Percentiles rank a stretch among this genome's conserved stretches.
These are phyloP conservation scores for Lepidurus arcticus DNA, from an alignment of 1,140 invertebrate species.

Conservation along the genomic window DNA sequence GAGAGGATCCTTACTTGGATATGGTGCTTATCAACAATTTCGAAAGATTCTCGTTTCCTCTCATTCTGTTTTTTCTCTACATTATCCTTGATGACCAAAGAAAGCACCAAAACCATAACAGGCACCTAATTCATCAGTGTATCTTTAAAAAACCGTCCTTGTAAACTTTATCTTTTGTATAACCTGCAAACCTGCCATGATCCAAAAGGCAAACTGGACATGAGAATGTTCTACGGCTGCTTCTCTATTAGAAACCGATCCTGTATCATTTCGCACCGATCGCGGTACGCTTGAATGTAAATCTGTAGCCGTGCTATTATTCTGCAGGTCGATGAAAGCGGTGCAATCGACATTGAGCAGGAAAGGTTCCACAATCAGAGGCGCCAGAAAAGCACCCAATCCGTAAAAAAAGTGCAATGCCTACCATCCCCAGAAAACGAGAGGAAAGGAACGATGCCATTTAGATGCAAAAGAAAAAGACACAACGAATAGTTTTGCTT, in stretches of 20 bases:
- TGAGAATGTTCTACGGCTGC: conserved; percentile 37
- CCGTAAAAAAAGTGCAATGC: conserved; percentile 53
- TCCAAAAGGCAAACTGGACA: conserved; percentile 49
- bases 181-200: conserved; percentile 49
- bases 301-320: conserved; percentile 38
- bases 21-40: conserved; percentile 31
- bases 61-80: conserved; percentile 29
- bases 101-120: conserved; percentile 22
- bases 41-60: conserved; percentile 28
- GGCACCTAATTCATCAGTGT: conserved; percentile 33
- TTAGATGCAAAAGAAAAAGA: conserved; percentile 29
- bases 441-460: too few relatives aligned
- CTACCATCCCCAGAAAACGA: conserved; percentile 37
- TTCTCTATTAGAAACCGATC: conserved; percentile 10
- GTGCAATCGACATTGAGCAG: conserved; percentile 44
- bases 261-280: not conserved
- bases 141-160: not conserved
- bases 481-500: not conserved
- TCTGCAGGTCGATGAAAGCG: conserved; percentile 17
- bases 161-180: not conserved
- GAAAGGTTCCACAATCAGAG: conserved; percentile 51
- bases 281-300: not conserved
- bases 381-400: conserved; percentile 50
- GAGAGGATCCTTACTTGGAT: not conserved
- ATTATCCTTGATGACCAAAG: not conserved